Conservation (phyloP, 1,140 invertebrate genomes). For the Drosophila mauritiana region DNA sequence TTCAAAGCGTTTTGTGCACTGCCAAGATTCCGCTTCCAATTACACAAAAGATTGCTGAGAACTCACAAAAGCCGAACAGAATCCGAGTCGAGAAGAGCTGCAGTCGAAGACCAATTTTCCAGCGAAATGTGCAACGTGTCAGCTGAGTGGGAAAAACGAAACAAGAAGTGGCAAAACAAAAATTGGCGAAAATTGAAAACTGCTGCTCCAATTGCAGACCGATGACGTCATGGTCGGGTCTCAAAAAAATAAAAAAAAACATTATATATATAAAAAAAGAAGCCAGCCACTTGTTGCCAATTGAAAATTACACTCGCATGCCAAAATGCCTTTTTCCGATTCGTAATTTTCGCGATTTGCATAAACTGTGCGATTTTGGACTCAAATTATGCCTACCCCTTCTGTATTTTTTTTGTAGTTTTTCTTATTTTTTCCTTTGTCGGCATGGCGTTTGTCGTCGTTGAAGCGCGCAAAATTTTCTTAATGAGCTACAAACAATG, state of each 20-base stretch:
- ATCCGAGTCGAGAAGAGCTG: slow-evolving; percentile 20
- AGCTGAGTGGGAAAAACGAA: slow-evolving; percentile 46
- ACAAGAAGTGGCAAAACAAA: neutral
- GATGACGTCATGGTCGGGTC: slow-evolving; percentile 49
- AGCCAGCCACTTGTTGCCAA: slow-evolving; percentile 62
- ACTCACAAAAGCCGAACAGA: slow-evolving; percentile 49
- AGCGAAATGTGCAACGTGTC: slow-evolving; percentile 71
- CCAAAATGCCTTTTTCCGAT: slow-evolving; percentile 56
- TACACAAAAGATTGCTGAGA: slow-evolving; percentile 79
- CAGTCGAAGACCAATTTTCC: slow-evolving; percentile 33
- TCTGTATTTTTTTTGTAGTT: slow-evolving; percentile 11
- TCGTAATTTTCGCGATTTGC: slow-evolving; percentile 60
- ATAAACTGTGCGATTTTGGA: slow-evolving; percentile 69
- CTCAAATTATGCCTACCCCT: slow-evolving; percentile 62
- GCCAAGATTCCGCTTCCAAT: slow-evolving; percentile 73
- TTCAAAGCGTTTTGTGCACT: slow-evolving; percentile 75
- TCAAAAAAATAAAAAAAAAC: neutral
- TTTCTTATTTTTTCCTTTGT: slow-evolving; percentile 53
- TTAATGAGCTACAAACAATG: slow-evolving; percentile 78
- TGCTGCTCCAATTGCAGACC: slow-evolving; percentile 42
- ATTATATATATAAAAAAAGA: neutral
- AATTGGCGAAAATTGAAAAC: slow-evolving; percentile 5
- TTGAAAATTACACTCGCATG: slow-evolving; percentile 51
- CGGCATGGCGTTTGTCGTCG: slow-evolving; percentile 59
- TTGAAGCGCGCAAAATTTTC: slow-evolving; percentile 75